These are phyloP conservation scores for Heliothis subflexa DNA, from an alignment of 1,140 invertebrate species.

Conservation along the genomic window DNA sequence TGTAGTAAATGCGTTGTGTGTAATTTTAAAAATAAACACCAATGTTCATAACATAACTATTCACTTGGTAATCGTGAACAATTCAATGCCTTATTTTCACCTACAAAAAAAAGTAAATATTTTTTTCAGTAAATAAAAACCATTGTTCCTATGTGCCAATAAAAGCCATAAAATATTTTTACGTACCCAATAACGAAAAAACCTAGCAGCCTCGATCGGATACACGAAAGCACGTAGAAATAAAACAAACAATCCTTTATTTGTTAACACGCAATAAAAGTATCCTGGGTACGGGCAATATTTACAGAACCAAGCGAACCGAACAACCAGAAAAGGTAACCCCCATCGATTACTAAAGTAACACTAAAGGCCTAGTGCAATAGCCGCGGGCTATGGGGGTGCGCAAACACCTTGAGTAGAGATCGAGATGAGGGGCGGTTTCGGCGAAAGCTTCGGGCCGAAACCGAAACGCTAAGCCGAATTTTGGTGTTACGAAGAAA, in stretches of 20 bases:
- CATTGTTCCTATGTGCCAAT: background rate
- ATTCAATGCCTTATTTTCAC: background rate
- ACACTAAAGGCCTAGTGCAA: constrained; percentile 73
- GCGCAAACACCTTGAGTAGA: constrained; percentile 24
- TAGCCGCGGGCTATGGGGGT: constrained; percentile 58
- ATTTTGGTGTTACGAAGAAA: background rate
- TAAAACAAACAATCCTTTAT: constrained; percentile 60
- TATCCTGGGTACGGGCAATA: constrained; percentile 70
- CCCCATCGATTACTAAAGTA: constrained; percentile 64
- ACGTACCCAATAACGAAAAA: constrained; percentile 4
- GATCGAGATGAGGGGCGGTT: constrained; percentile 12
- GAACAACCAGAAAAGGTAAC: constrained; percentile 47
- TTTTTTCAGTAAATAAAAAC: too few species aligned
- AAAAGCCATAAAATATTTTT: background rate
- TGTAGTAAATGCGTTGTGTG: too few species aligned
- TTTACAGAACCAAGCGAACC: constrained; percentile 65
- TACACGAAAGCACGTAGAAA: constrained; percentile 44
- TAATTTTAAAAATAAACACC: too few species aligned
- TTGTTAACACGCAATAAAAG: constrained; percentile 76
- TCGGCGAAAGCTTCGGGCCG: background rate
- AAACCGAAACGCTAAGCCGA: background rate
- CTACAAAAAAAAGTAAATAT: background rate
- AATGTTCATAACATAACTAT: too few species aligned
- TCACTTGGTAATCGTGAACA: too few species aligned
- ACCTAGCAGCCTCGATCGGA: background rate